Conservation (phyloP, 2,888 invertebrate genomes). For the Meteorus cinctellus region DNA sequence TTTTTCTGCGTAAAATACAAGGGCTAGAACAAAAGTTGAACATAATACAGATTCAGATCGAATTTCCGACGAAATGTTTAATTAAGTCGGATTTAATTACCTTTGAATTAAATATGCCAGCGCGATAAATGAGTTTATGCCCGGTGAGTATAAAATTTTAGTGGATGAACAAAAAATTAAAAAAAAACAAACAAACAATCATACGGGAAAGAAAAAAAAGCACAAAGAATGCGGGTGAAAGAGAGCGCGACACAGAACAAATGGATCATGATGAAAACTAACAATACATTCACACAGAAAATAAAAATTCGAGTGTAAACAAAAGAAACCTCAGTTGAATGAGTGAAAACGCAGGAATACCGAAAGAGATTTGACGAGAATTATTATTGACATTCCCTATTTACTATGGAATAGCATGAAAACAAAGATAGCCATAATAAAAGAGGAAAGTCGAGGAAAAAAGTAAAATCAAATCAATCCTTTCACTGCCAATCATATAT, state of each 20-base stretch:
- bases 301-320: background rate
- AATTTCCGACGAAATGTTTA: background rate
- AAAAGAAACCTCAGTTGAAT: background rate
- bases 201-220: background rate
- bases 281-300: background rate
- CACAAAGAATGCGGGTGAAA: background rate
- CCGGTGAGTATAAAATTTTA: background rate
- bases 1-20: background rate
- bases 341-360: background rate
- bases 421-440: background rate
- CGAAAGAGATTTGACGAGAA: background rate
- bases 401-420: background rate
- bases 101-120: background rate
- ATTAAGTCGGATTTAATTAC: background rate
- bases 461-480: background rate
- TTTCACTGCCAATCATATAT: background rate
- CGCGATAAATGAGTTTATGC: background rate
- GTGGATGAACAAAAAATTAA: background rate
- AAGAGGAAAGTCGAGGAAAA: background rate
- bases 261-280: background rate
- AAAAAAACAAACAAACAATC: background rate
- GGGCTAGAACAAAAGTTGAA: background rate
- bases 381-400: background rate
- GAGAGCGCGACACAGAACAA: background rate
- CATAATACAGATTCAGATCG: background rate